phyloP scores from a whole-genome alignment of 2,113 vertebrate species.

The Galemys pyrenaicus region DNA sequence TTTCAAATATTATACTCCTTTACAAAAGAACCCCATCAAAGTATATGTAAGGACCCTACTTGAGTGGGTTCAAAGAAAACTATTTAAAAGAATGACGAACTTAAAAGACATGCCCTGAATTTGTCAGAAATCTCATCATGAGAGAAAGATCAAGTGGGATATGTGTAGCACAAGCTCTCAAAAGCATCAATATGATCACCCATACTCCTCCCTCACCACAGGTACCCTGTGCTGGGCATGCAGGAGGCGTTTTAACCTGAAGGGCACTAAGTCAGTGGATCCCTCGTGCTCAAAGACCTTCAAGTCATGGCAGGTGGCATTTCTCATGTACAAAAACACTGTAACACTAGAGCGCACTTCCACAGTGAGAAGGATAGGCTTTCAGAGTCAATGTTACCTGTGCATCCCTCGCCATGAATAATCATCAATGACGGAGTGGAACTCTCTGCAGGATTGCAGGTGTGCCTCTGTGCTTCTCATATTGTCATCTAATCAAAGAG shows the following conservation, averaged over 20 bases:
- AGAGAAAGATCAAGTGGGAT: not conserved
- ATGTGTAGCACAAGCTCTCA: not conserved
- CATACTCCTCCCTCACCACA: not conserved
- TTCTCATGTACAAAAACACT: slow-evolving; percentile 63
- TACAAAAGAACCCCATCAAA: not conserved
- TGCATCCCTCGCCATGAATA: slow-evolving; percentile 65
- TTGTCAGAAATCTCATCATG: not conserved
- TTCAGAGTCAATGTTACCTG: slow-evolving; percentile 60
- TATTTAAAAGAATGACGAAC: slow-evolving; percentile 28
- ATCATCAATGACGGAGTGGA: slow-evolving; percentile 52
- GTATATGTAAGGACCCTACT: not conserved
- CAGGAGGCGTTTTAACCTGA: slow-evolving; percentile 31
- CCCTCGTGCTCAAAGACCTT: slow-evolving; percentile 55
- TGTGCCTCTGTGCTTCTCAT: slow-evolving; percentile 33
- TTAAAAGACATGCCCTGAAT: not conserved
- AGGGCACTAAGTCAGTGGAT: slow-evolving; percentile 38
- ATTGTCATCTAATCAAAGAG: slow-evolving; percentile 64
- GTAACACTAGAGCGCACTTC: slow-evolving; percentile 64
- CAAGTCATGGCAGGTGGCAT: slow-evolving; percentile 64
- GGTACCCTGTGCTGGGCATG: not conserved
- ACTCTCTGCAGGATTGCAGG: slow-evolving; percentile 35
- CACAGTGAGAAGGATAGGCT: slow-evolving; percentile 29
- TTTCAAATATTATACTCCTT: slow-evolving; percentile 20
- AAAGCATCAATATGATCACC: not conserved
- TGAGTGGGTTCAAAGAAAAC: not conserved